Base-by-base conservation (phyloP, 2,888 invertebrate species). In the Eilema caniola region DNA sequence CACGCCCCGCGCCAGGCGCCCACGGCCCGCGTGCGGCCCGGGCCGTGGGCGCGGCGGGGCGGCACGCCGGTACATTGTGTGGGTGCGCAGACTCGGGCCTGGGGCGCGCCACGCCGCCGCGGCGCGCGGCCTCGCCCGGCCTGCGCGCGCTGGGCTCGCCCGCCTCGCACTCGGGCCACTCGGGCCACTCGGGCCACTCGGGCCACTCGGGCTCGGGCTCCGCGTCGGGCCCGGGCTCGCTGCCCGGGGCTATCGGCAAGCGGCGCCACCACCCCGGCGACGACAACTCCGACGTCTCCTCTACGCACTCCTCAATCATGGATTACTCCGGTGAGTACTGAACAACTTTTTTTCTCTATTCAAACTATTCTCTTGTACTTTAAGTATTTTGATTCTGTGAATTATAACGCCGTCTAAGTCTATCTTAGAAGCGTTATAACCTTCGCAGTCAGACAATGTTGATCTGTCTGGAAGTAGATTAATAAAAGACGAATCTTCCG, bases 271-370 rank as follows among this genome's bases (percentile, higher is more conserved):
- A 96, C 83, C 96, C 97, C 87, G 96, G 97, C 86, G 98, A 98
- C 94, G 98, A 98, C 96, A 97, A 97, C 87, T 98, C 98, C 92
- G 98, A 98, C 95, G 97, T 98, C 86, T 97, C 97, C 88, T 97
- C 97, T 85, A 97, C 97, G 77, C 97, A 97, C 85, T 97, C 97
- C 93, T 98, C 97, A 87, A 98, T 98, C 96, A 97, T 98, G 97
- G 98, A 98, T 92, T 98, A 98, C 93, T 97, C 97, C 87, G 98
- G 98, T 97, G 91, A 95, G 96, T 86, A 41, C 66, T 16, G 1
- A 1, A n/a, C 11, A n/a, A 23, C 53, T 20, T 33, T 23, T 11
- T 3, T 5, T 24, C 2, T 16, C 16, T 41, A 41, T 3, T 23
- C 5, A 1, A 28, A 28, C 28, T 12, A 14, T n/a, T n/a, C 31